phyloP scores from a whole-genome alignment of 2,797 vertebrate genomes.

The Agapornis canus region DNA sequence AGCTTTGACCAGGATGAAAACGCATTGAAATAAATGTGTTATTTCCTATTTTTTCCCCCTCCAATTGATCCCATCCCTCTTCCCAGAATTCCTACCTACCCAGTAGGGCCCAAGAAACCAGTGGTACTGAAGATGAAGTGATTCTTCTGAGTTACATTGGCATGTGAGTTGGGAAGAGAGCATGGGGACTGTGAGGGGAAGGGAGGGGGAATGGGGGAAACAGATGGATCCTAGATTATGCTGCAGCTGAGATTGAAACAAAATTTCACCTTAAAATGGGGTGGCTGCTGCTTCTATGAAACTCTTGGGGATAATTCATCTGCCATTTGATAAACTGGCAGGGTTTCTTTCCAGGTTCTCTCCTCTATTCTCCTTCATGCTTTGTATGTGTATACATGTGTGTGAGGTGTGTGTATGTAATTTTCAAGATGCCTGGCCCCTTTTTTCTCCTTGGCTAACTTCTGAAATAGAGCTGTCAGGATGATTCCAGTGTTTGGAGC shows the following conservation, averaged over 20 bases:
- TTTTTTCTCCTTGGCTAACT: constrained; percentile 67
- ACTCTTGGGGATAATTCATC: constrained; percentile 38
- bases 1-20: not conserved
- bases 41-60: not conserved
- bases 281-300: constrained; percentile 14
- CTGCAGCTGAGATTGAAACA: constrained; percentile 38
- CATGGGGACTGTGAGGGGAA: not conserved
- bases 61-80: not conserved
- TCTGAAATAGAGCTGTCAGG: constrained; percentile 70
- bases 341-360: constrained; percentile 19
- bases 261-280: constrained; percentile 51
- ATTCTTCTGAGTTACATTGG: not conserved
- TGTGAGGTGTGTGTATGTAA: constrained; percentile 41
- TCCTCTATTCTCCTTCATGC: constrained; percentile 22
- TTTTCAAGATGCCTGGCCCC: constrained; percentile 58
- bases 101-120: not conserved
- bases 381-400: constrained; percentile 42
- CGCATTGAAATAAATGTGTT: not conserved
- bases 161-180: constrained; percentile 5
- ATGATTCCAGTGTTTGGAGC: constrained; percentile 54
- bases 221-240: constrained; percentile 35
- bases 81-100: not conserved
- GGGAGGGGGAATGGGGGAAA: not conserved
- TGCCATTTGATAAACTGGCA: constrained; percentile 35
- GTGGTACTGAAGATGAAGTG: not conserved